Evolutionary conservation across 2,888 invertebrate genomes (phyloP), one percentile per base, ranked within the genome.

Genomic region (Nemapogon koenigi): DNA sequence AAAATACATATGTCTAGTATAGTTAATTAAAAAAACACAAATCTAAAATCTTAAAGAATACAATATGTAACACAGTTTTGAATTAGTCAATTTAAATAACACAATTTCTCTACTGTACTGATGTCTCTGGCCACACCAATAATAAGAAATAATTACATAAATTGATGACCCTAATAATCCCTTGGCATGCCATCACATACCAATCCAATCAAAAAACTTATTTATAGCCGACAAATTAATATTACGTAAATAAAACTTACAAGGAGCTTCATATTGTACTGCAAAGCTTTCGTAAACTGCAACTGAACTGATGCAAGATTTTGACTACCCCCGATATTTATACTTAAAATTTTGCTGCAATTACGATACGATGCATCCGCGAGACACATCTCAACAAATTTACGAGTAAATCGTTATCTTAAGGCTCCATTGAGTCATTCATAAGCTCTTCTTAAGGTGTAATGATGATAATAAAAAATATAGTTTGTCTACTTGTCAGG

Each of bases 321-420:
- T 49, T 53, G 59, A 62, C 57, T 51, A 69, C 62, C 72, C 76
- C 56, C 54, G 46, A 63, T 79, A 78, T 78, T 70, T 79, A 78
- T 78, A 76, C 64, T 54, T 57, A 58, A 62, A 61, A 50, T 53
- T 62, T 70, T 59, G 58, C 53, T 45, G 66, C 70, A 71, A 68
- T 73, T 69, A 66, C 70, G 56, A 57, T 60, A 55, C 56, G 50
- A 52, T 52, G 53, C 58, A 56, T 68, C 58, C 57, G 45, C 45
- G 36, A 43, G 37, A 35, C 14, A 37, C 28, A 19, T 16, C 17
- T 38, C 15, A 38, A 38, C 27, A 31, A 30, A 19, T 38, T 31
- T 37, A 37, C 37, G 27, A 26, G 26, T 15, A 10, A 11, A n/a
- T 4, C 27, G 35, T 26, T 35, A 26, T 35, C 27, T 14, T 14